Percentiles rank a stretch among this genome's conserved stretches.
Conservation (phyloP, 2,113 vertebrate species). For the Hypomesus transpacificus region DNA sequence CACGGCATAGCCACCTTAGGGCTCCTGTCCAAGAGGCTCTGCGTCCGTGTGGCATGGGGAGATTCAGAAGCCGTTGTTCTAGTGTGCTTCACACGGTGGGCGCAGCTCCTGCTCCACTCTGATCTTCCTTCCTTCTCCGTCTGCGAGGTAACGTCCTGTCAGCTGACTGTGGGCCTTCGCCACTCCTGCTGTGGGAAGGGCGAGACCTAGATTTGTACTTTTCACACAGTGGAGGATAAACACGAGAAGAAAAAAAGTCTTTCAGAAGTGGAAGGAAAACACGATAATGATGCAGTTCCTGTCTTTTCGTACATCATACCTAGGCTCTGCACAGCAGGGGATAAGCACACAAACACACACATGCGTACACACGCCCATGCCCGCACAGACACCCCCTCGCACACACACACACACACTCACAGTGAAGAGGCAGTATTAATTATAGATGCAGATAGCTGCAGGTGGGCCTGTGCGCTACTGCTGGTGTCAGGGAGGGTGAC, state of each 20-base stretch:
- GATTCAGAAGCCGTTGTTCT: too few species aligned
- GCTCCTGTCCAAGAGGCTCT: not conserved
- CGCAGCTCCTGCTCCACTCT: not conserved
- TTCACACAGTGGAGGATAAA: not conserved
- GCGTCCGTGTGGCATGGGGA: not conserved
- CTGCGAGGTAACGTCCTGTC: not conserved
- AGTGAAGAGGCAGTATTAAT: not conserved
- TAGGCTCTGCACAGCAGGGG: not conserved
- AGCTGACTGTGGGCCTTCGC: not conserved
- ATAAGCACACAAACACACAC: not conserved
- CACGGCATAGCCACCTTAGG: too few species aligned
- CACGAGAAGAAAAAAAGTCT: not conserved
- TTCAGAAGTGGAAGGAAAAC: constrained; percentile 4
- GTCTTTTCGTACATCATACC: constrained; percentile 12
- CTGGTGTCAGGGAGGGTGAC: constrained; percentile 32
- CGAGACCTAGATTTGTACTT: not conserved
- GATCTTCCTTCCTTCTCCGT: too few species aligned
- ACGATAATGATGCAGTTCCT: constrained; percentile 17
- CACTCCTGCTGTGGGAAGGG: not conserved
- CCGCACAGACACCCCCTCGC: not conserved
- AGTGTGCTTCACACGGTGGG: not conserved
- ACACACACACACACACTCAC: not conserved
- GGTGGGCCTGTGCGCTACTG: constrained; percentile 7
- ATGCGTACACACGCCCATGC: not conserved
- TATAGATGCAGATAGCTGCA: constrained; percentile 24